A percentile compares a stretch with the other conserved stretches of the same genome.
Evolutionary conservation across 2,797 vertebrate genomes (phyloP).

Genomic region (Phataginus tricuspis): DNA sequence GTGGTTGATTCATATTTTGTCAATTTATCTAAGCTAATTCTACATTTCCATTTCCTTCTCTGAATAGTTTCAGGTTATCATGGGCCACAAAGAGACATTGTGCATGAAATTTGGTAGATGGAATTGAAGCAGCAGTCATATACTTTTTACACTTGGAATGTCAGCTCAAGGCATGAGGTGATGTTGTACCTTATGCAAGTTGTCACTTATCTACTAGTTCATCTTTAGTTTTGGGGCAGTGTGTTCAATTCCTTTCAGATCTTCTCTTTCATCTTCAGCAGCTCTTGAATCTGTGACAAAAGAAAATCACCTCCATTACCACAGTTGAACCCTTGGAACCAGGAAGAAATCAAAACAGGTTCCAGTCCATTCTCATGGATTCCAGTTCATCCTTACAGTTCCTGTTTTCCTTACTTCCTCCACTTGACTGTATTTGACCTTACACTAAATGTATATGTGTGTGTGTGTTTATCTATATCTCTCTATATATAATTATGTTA

Average conservation of each 20-base stretch:
- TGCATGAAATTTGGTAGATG: not conserved
- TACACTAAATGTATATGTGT: too few species aligned
- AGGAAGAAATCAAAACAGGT: not conserved
- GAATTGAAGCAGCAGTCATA: not conserved
- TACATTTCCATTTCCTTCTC: not conserved
- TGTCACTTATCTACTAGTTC: not conserved
- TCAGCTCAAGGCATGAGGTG: not conserved
- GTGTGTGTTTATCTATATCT: not conserved
- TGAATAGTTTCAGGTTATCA: not conserved
- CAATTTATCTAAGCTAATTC: not conserved
- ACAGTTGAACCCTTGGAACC: not conserved
- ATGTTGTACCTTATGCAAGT: rapidly evolving
- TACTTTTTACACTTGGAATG: not conserved
- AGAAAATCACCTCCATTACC: too few species aligned
- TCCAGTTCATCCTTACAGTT: not conserved
- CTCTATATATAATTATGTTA: not conserved
- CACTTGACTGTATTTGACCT: not conserved
- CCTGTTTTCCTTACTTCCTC: not conserved
- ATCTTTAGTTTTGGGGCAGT: not conserved
- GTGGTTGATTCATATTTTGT: not conserved
- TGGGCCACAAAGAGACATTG: not conserved
- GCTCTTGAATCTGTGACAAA: not conserved
- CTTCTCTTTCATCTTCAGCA: not conserved
- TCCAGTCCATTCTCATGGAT: not conserved
- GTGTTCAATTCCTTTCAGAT: not conserved